These are phyloP conservation scores for Papilio protenor DNA, from an alignment of 2,888 invertebrate species.

Conservation along the genomic window DNA sequence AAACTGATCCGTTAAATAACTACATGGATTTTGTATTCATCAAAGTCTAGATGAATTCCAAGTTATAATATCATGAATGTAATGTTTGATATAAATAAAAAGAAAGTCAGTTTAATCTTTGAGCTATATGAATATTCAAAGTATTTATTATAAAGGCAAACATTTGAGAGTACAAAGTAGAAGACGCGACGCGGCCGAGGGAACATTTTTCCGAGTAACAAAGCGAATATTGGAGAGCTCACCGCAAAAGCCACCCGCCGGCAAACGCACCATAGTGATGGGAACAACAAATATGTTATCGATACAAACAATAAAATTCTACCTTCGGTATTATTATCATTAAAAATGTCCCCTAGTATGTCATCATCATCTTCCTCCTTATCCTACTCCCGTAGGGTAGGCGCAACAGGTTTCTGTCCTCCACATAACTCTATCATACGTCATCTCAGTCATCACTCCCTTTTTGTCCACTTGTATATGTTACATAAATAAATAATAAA, in stretches of 20 bases:
- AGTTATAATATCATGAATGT: too few relatives aligned
- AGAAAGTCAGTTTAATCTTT: neutral
- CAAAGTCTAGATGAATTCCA: too few relatives aligned
- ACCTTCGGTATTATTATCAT: neutral
- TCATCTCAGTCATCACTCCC: too few relatives aligned
- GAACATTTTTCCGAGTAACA: slow-evolving; percentile 80
- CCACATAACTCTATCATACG: too few relatives aligned
- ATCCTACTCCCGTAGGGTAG: too few relatives aligned
- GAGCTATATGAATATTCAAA: slow-evolving; percentile 47
- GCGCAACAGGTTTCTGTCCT: too few relatives aligned
- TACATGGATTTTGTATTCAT: too few relatives aligned
- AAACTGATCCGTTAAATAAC: too few relatives aligned
- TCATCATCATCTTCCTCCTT: too few relatives aligned
- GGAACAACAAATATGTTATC: slow-evolving; percentile 43
- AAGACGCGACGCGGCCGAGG: slow-evolving; percentile 59
- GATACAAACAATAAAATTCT: slow-evolving; percentile 29
- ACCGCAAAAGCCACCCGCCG: slow-evolving; percentile 77
- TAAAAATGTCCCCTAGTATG: too few relatives aligned
- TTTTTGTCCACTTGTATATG: neutral
- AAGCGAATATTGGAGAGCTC: slow-evolving; percentile 83
- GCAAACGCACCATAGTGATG: slow-evolving; percentile 54
- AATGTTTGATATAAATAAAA: neutral
- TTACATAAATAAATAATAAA: neutral
- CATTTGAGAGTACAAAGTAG: slow-evolving; percentile 66
- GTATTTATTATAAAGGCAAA: slow-evolving; percentile 75